Evolutionary conservation across 2,888 invertebrate species (phyloP).

Genomic region (Argyresthia goedartella): DNA sequence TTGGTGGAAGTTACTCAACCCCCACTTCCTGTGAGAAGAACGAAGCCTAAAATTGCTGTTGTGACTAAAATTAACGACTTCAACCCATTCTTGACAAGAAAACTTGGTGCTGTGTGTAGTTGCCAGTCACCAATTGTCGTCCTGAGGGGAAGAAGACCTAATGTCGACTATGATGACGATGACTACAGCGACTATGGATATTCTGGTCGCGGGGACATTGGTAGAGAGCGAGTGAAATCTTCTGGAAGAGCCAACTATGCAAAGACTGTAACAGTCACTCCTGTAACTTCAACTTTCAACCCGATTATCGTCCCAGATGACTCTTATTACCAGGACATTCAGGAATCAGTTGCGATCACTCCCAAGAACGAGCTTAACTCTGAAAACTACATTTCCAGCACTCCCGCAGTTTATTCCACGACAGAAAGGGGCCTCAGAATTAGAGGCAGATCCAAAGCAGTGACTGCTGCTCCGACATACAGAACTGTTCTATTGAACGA

Average conservation of each 20-base stretch:
- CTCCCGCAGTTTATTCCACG: conserved; percentile 31
- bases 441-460: conserved; percentile 43
- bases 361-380: conserved; percentile 29
- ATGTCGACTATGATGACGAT: conserved; percentile 28
- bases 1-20: conserved; percentile 48
- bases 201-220: conserved; percentile 37
- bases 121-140: conserved; percentile 72
- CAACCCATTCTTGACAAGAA: conserved; percentile 77
- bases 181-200: conserved; percentile 30
- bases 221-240: conserved; percentile 9
- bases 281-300: conserved; percentile 46
- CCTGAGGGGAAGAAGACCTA: conserved; percentile 57
- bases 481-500: conserved; percentile 47
- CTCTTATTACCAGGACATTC: conserved; percentile 56
- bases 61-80: conserved; percentile 79
- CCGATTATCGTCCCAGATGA: conserved; percentile 65
- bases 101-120: conserved; percentile 81
- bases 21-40: conserved; percentile 32
- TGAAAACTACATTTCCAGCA: conserved; percentile 37
- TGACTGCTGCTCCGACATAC: conserved; percentile 55
- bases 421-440: conserved; percentile 41
- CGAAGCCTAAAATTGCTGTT: conserved; percentile 66
- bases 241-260: no score
- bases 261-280: conserved; percentile 30
- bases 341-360: conserved; percentile 35